Conservation (phyloP, 2,888 invertebrate species). For the Netelia fuscicornis region DNA sequence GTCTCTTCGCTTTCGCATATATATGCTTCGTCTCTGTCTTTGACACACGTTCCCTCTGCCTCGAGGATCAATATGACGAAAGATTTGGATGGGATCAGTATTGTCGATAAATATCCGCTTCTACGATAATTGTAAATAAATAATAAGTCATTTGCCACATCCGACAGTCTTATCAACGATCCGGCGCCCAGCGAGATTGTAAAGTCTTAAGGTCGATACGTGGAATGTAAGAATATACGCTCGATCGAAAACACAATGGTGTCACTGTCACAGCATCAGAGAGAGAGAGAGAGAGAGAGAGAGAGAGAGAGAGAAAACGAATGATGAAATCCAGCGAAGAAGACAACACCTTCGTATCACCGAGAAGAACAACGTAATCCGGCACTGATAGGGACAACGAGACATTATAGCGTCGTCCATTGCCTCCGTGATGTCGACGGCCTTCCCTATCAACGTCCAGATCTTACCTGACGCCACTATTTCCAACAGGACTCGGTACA, state of each 20-base stretch:
- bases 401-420: constrained; percentile 45
- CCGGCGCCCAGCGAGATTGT: constrained; percentile 18
- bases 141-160: neutral
- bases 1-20: constrained; percentile 1
- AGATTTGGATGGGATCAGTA: neutral
- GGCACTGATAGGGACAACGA: constrained; percentile 68
- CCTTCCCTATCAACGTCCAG: constrained; percentile 72
- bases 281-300: neutral
- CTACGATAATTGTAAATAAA: neutral
- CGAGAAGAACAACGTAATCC: constrained; percentile 69
- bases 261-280: neutral
- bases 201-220: constrained; percentile 38
- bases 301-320: constrained; percentile 5
- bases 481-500: neutral
- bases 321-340: constrained; percentile 40
- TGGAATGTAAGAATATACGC: constrained; percentile 53
- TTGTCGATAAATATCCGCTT: neutral
- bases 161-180: neutral
- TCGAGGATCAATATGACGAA: neutral
- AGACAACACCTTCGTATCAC: constrained; percentile 63
- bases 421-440: constrained; percentile 70
- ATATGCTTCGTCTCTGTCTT: neutral
- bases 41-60: neutral
- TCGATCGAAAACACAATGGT: neutral
- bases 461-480: constrained; percentile 74